A percentile compares a stretch with the other conserved stretches of the same genome.
Conservation (phyloP, 2,888 invertebrate genomes). For the Ectemnius continuus region DNA sequence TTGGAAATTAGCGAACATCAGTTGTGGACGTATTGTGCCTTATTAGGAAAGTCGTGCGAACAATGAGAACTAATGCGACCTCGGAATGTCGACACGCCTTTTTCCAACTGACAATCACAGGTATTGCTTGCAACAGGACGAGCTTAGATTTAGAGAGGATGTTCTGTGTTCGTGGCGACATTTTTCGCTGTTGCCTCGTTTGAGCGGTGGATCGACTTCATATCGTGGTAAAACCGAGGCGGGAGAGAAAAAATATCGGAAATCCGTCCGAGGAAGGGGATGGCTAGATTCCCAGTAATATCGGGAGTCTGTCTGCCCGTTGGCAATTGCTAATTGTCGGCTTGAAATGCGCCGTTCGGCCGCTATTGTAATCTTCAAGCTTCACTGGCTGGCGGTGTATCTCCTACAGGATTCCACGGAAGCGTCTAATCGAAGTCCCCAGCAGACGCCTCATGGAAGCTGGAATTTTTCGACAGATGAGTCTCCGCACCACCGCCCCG, state of each 20-base stretch:
- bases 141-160: background rate
- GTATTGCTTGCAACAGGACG: slow-evolving; percentile 30
- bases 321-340: slow-evolving; percentile 3
- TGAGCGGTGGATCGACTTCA: slow-evolving; percentile 6
- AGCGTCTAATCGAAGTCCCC: background rate
- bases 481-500: no score
- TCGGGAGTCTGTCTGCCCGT: background rate
- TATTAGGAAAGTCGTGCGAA: slow-evolving; percentile 35
- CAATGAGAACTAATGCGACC: slow-evolving; percentile 34
- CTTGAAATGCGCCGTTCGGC: background rate
- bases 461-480: no score
- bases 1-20: slow-evolving; percentile 26
- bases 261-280: slow-evolving; percentile 23
- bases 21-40: slow-evolving; percentile 3
- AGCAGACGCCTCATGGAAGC: no score
- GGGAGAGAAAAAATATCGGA: slow-evolving; percentile 21
- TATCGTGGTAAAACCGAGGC: background rate
- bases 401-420: background rate
- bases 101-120: slow-evolving; percentile 33
- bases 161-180: background rate
- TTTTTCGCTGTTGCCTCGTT: slow-evolving; percentile 19
- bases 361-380: background rate
- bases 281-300: background rate
- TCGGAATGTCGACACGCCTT: slow-evolving; percentile 44
- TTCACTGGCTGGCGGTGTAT: background rate